phyloP scores from a whole-genome alignment of 2,888 invertebrate species.

The Hoplodrina blanda region DNA sequence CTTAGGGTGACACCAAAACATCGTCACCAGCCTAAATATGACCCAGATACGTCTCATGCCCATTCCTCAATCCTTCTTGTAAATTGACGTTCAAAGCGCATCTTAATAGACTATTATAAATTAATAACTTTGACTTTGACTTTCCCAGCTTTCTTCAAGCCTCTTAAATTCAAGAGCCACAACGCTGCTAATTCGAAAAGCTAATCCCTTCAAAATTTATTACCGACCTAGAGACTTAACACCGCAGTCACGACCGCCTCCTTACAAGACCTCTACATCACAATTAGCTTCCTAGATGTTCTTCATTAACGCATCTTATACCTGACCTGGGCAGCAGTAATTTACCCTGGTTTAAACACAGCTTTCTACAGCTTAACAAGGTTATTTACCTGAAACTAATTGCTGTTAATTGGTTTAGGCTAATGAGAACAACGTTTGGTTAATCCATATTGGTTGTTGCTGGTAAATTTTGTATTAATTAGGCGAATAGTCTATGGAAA shows the following conservation, averaged over 20 bases:
- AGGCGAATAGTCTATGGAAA: neutral
- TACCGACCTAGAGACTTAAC: conserved; percentile 32
- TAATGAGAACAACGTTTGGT: conserved; percentile 57
- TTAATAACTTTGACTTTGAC: too few relatives aligned
- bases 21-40: too few relatives aligned
- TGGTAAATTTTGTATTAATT: conserved; percentile 36
- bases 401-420: conserved; percentile 55
- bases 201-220: conserved; percentile 28
- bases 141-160: neutral
- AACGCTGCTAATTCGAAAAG: conserved; percentile 18
- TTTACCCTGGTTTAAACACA: conserved; percentile 50
- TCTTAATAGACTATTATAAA: too few relatives aligned
- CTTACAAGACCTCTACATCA: conserved; percentile 38
- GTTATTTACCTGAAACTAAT: conserved; percentile 58
- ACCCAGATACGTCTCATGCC: too few relatives aligned
- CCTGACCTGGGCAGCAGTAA: conserved; percentile 45
- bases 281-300: conserved; percentile 57
- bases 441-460: conserved; percentile 21
- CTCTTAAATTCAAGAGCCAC: conserved; percentile 16
- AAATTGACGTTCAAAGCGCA: too few relatives aligned
- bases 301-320: conserved; percentile 62
- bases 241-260: conserved; percentile 23
- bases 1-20: too few relatives aligned
- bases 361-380: conserved; percentile 54
- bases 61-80: too few relatives aligned